These are phyloP conservation scores for Agrilus planipennis DNA, from an alignment of 1,140 invertebrate genomes.

Conservation along the genomic window DNA sequence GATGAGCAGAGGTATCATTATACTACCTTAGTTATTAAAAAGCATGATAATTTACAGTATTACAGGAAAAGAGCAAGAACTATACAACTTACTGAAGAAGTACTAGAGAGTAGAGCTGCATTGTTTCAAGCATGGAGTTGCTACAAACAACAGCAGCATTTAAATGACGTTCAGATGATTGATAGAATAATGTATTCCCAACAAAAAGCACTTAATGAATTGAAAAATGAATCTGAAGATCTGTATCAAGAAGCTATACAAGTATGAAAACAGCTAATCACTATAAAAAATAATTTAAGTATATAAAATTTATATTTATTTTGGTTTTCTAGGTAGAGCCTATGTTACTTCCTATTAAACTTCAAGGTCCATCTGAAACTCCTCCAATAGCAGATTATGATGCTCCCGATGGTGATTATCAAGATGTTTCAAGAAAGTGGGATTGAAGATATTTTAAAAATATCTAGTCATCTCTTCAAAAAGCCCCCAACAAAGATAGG, in stretches of 20 bases:
- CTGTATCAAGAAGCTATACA: slow-evolving; percentile 72
- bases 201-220: slow-evolving; percentile 60
- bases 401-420: slow-evolving; percentile 72
- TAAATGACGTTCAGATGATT: slow-evolving; percentile 51
- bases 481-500: no score
- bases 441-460: no score
- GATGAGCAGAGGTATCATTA: slow-evolving; percentile 50
- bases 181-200: slow-evolving; percentile 56
- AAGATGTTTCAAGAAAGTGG: slow-evolving; percentile 72
- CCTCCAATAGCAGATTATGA: slow-evolving; percentile 67
- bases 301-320: not conserved
- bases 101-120: slow-evolving; percentile 40
- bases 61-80: slow-evolving; percentile 43
- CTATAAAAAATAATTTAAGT: not conserved
- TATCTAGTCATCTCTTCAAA: no score
- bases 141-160: slow-evolving; percentile 52
- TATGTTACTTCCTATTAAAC: slow-evolving; percentile 49
- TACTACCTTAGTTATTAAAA: slow-evolving; percentile 9
- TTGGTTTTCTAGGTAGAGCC: slow-evolving; percentile 51
- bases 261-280: slow-evolving; percentile 40
- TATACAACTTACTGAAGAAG: slow-evolving; percentile 34
- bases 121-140: slow-evolving; percentile 60
- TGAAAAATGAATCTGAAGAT: slow-evolving; percentile 65
- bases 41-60: slow-evolving; percentile 9
- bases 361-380: slow-evolving; percentile 59